Evolutionary conservation across 2,113 vertebrate species (phyloP).

Genomic region (Andinoacara biseriatus): DNA sequence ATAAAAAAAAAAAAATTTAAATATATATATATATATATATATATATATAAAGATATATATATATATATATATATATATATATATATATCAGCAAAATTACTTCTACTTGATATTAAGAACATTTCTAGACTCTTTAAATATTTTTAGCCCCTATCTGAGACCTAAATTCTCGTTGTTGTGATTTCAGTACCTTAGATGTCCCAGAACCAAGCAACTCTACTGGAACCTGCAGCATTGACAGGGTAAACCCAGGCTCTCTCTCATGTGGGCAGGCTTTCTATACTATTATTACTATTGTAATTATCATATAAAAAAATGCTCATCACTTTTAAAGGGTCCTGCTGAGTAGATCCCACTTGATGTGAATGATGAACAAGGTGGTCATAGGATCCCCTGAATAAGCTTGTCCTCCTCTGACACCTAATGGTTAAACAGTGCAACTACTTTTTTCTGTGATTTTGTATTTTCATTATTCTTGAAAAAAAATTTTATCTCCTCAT

Average conservation of each 20-base stretch:
- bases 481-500: not conserved
- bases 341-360: not conserved
- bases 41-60: too few relatives aligned
- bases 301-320: not conserved
- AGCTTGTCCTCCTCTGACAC: constrained; percentile 35
- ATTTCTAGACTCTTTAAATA: not conserved
- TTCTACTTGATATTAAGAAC: not conserved
- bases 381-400: not conserved
- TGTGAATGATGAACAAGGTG: not conserved
- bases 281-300: not conserved
- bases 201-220: constrained; percentile 78
- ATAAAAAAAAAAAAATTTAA: too few relatives aligned
- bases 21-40: too few relatives aligned
- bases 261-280: not conserved
- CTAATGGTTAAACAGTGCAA: constrained; percentile 17
- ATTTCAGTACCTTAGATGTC: constrained; percentile 77
- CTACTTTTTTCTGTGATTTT: not conserved
- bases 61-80: too few relatives aligned
- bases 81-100: not conserved
- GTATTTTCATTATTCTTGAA: not conserved
- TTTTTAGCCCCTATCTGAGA: not conserved
- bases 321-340: too few relatives aligned
- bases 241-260: constrained; percentile 70
- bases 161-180: constrained; percentile 19
- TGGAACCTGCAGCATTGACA: constrained; percentile 72